Evolutionary conservation across 2,797 vertebrate species (phyloP).

Genomic region (Myotis vivesi): DNA sequence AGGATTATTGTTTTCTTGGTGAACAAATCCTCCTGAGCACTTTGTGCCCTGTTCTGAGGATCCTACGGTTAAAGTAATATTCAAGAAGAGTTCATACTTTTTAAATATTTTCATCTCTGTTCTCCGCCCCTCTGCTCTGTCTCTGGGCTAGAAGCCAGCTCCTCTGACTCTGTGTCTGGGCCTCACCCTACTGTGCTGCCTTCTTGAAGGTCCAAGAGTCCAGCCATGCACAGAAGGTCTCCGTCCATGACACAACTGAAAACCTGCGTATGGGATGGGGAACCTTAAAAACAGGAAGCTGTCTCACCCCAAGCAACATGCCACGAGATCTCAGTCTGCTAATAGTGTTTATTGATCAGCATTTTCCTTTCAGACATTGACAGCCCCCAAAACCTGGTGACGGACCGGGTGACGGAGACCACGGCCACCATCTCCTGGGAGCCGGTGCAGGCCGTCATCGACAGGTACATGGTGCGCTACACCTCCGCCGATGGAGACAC

Average conservation of each 20-base stretch:
- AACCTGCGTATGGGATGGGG: neutral
- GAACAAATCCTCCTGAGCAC: neutral
- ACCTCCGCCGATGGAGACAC: conserved; percentile 82
- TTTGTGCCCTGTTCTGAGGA: neutral
- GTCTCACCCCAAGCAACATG: neutral
- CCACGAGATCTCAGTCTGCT: neutral
- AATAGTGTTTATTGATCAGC: neutral
- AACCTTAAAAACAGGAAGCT: neutral
- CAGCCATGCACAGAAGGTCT: neutral
- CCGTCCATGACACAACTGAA: neutral
- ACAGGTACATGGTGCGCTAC: conserved; percentile 87
- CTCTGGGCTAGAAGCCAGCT: neutral
- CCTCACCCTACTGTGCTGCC: neutral
- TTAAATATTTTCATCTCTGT: neutral
- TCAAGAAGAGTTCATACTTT: neutral
- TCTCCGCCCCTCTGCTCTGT: neutral
- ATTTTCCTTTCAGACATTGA: conserved; percentile 77
- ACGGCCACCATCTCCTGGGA: conserved; percentile 87
- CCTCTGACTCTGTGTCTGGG: neutral
- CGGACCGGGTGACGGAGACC: conserved; percentile 83
- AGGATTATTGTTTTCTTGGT: neutral
- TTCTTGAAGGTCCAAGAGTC: neutral
- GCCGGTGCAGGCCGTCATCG: conserved; percentile 82
- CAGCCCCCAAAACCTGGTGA: conserved; percentile 84
- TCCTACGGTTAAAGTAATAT: neutral